phyloP scores from a whole-genome alignment of 2,113 vertebrate species.

The Collichthys lucidus region DNA sequence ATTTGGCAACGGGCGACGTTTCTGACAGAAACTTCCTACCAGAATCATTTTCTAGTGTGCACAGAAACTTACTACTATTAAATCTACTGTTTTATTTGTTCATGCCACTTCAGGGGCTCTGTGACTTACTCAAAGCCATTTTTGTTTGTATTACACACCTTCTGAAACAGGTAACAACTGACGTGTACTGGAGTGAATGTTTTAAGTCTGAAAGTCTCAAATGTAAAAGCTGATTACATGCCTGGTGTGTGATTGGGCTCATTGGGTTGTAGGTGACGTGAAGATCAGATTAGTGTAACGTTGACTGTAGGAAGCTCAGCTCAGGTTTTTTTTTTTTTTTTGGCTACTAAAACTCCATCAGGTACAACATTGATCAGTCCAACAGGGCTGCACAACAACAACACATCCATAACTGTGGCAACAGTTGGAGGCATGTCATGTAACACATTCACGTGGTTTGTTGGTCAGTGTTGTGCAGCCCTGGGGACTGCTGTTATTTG shows the following conservation, averaged over 20 bases:
- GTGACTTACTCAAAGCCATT: no score
- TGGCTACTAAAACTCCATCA: constrained; percentile 1
- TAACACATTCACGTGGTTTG: not conserved
- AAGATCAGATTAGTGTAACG: not conserved
- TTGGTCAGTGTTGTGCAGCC: not conserved
- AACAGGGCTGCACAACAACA: not conserved
- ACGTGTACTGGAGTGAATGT: not conserved
- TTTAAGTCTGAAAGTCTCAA: not conserved
- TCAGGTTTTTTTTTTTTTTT: constrained; percentile 27
- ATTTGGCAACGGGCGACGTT: no score
- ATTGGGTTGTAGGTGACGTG: not conserved
- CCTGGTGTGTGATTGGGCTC: not conserved
- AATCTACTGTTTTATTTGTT: no score
- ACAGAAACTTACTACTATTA: no score
- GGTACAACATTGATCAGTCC: not conserved
- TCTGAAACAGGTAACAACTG: not conserved
- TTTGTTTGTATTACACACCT: no score
- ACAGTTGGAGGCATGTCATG: not conserved
- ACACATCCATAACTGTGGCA: not conserved
- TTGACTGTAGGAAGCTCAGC: not conserved
- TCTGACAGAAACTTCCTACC: no score
- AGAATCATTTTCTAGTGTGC: no score
- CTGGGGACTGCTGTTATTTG: not conserved
- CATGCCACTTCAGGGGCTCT: no score
- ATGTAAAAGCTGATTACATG: not conserved